Conservation (phyloP, 2,113 vertebrate species). For the Cebus imitator region DNA sequence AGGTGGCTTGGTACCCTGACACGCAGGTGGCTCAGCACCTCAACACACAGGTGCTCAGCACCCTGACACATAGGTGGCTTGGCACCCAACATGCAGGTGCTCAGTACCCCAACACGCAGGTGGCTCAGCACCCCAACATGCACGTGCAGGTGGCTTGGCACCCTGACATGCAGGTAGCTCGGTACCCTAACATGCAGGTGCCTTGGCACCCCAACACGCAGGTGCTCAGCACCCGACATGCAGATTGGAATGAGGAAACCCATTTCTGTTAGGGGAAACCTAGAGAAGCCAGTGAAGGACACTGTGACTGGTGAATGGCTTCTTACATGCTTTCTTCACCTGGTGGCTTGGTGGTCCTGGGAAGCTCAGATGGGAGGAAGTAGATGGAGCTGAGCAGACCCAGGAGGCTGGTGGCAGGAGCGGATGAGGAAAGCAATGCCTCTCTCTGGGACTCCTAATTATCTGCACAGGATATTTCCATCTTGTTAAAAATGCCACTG, state of each 20-base stretch:
- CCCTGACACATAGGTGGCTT: accelerated
- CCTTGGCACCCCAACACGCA: not conserved
- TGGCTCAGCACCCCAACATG: accelerated
- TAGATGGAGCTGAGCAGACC: not conserved
- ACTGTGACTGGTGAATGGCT: not conserved
- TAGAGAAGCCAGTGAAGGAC: not conserved
- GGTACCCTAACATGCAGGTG: too few species aligned
- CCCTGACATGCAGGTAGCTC: accelerated
- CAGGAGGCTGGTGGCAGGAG: not conserved
- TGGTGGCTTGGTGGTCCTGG: not conserved
- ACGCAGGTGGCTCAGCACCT: too few species aligned
- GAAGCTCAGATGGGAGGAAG: not conserved
- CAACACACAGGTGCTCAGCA: too few species aligned
- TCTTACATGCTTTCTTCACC: not conserved
- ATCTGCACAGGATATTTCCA: not conserved
- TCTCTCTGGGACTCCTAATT: not conserved
- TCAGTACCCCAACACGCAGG: too few species aligned
- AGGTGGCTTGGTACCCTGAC: too few species aligned
- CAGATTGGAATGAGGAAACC: not conserved
- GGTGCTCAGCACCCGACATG: not conserved
- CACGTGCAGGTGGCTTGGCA: not conserved
- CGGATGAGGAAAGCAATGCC: not conserved
- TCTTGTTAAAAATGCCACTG: not conserved
- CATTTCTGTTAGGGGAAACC: not conserved
- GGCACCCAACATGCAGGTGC: accelerated